Evolutionary conservation across 2,113 vertebrate species (phyloP).

Genomic region (Channa argus): DNA sequence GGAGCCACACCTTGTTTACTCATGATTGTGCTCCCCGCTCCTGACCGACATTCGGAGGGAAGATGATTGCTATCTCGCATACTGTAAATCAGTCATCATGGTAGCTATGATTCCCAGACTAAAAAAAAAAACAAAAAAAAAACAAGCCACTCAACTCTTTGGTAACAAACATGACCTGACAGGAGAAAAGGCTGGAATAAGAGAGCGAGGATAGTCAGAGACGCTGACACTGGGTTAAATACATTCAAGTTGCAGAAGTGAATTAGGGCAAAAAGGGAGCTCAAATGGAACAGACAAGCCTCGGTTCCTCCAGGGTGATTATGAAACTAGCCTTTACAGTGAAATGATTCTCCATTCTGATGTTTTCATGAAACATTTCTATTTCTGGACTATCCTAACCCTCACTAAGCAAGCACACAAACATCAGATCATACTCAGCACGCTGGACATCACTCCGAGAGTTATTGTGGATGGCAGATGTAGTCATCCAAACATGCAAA

Average conservation of each 20-base stretch:
- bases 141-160: slow-evolving; percentile 61
- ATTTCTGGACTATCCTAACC: slow-evolving; percentile 72
- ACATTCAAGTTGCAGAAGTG: slow-evolving; percentile 67
- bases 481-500: slow-evolving; percentile 62
- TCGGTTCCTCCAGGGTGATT: slow-evolving; percentile 69
- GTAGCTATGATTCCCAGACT: slow-evolving; percentile 42
- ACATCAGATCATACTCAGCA: slow-evolving; percentile 64
- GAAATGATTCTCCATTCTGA: slow-evolving; percentile 67
- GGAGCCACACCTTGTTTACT: slow-evolving; percentile 67
- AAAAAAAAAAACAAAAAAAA: slow-evolving; percentile 18
- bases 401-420: slow-evolving; percentile 50
- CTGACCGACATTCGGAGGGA: slow-evolving; percentile 39
- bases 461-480: slow-evolving; percentile 63
- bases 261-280: slow-evolving; percentile 74
- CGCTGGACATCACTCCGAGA: slow-evolving; percentile 54
- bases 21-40: slow-evolving; percentile 27
- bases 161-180: slow-evolving; percentile 73
- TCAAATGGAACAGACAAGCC: slow-evolving; percentile 73
- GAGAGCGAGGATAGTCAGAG: slow-evolving; percentile 56
- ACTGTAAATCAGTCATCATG: slow-evolving; percentile 61
- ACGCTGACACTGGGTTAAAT: slow-evolving; percentile 75
- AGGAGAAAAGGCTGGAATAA: slow-evolving; percentile 60
- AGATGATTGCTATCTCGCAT: slow-evolving; percentile 60
- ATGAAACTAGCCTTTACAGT: slow-evolving; percentile 72
- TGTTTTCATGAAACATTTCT: slow-evolving; percentile 75